phyloP scores from a whole-genome alignment of 2,797 vertebrate species.

The Rachycentron canadum region DNA sequence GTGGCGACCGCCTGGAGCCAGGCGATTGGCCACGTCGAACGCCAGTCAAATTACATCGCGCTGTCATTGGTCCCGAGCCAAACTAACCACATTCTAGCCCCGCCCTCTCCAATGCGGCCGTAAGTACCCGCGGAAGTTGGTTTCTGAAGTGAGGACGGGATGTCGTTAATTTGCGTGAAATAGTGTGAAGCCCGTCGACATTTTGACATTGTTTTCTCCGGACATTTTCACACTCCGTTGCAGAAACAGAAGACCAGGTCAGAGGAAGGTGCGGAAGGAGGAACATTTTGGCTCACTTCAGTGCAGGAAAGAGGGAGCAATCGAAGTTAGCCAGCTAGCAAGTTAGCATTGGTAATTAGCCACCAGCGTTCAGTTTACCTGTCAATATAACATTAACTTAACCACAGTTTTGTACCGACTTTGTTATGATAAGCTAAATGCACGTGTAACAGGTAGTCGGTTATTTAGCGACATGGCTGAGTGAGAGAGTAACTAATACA shows the following conservation, averaged over 20 bases:
- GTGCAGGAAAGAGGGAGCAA: not conserved
- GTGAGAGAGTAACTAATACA: not conserved
- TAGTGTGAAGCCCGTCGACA: slow-evolving; percentile 24
- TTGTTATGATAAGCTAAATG: not conserved
- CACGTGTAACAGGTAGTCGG: not conserved
- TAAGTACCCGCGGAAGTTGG: slow-evolving; percentile 77
- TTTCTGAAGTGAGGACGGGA: slow-evolving; percentile 22
- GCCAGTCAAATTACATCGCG: slow-evolving; percentile 23
- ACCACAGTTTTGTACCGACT: not conserved
- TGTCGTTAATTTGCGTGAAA: slow-evolving; percentile 55
- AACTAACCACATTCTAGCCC: not conserved
- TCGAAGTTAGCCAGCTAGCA: slow-evolving; percentile 67
- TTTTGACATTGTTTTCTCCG: not conserved
- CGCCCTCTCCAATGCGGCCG: not conserved
- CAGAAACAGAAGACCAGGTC: slow-evolving; percentile 37
- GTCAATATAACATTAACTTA: not conserved
- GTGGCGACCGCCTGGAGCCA: fast-evolving
- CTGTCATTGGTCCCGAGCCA: slow-evolving; percentile 64
- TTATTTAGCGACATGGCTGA: not conserved
- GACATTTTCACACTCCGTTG: not conserved
- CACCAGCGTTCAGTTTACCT: slow-evolving; percentile 1
- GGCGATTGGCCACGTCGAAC: slow-evolving; percentile 53
- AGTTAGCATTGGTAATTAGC: slow-evolving; percentile 63
- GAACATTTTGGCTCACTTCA: not conserved
- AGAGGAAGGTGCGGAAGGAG: not conserved